Evolutionary conservation across 1,140 invertebrate genomes (phyloP).

Genomic region (Camponotus floridanus): DNA sequence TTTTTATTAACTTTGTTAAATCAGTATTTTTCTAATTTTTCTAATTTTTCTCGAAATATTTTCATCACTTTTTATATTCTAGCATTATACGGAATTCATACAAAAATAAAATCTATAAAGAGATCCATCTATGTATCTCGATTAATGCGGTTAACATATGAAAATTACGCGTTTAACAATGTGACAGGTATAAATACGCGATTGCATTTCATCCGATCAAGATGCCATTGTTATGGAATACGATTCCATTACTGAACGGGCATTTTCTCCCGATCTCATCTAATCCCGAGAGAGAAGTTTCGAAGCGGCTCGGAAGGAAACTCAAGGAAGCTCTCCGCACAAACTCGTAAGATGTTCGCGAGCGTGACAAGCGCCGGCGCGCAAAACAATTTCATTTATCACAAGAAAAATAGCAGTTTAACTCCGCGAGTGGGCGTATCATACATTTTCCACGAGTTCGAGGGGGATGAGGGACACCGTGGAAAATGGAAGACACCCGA

Average conservation of each 20-base stretch:
- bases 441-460: conserved; percentile 73
- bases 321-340: conserved; percentile 55
- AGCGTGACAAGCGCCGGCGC: conserved; percentile 62
- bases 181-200: background rate
- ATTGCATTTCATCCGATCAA: conserved; percentile 16
- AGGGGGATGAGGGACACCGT: background rate
- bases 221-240: background rate
- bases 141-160: background rate
- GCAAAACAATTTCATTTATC: conserved; percentile 83
- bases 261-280: conserved; percentile 50
- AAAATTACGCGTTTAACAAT: background rate
- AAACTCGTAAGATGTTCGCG: conserved; percentile 47
- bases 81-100: background rate
- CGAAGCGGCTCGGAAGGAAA: conserved; percentile 46
- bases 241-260: background rate
- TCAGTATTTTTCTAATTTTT: background rate
- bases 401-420: conserved; percentile 82
- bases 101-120: background rate
- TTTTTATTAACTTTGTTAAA: background rate
- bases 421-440: conserved; percentile 72
- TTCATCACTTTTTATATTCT: background rate
- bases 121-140: background rate
- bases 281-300: conserved; percentile 63
- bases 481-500: conserved; percentile 54
- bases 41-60: background rate